Base-by-base conservation (phyloP, 2,113 vertebrate genomes). In the Haemorhous mexicanus region DNA sequence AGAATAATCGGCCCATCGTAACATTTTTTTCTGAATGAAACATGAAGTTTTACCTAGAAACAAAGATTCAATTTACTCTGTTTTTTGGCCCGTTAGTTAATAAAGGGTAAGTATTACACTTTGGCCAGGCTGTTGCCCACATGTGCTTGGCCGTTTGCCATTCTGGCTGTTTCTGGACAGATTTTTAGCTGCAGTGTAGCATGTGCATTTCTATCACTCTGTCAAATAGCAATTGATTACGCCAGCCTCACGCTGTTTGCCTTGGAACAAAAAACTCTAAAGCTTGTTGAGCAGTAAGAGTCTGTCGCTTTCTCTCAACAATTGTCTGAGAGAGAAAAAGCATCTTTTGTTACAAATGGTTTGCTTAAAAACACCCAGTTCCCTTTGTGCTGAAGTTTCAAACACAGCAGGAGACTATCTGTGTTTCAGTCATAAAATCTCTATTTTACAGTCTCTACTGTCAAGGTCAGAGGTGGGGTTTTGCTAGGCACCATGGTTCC, bases 311-410 rank as follows among this genome's bases (percentile, higher is more conserved):
- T 91, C 61, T 83, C 74, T 63, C 75, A 55, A 90, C 72, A 93
- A 92, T 35, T 88, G 82, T 41, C 64, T 63, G 68, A 83, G 63
- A 72, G 69, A 90, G 53, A 70, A 91, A 94, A 84, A 64, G 43
- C 68, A 49, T 67, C 79, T 86, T 93, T 96, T 96, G 61, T 94
- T 78, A 88, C 61, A 90, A 93, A 93, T 89, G 64, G 88, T 86
- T 86, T 92, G 85, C 82, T 90, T 95, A 86, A 92, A 90, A 96
- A 74, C 73, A 83, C 41, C 44, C 82, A 80, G 56, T 43, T 93
- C n/a, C 56, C 73, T 92, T 93, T 93, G 90, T 94, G 79, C 39
- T 68, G 43, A 70, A 80, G 75, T 61, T 95, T 83, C 72, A 70
- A 15, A 39, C 16, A 3, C 81, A 94, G 88, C 73, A 81, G 80